Evolutionary conservation across 2,113 vertebrate species (phyloP).

Genomic region (Coptodon bakossiorum): DNA sequence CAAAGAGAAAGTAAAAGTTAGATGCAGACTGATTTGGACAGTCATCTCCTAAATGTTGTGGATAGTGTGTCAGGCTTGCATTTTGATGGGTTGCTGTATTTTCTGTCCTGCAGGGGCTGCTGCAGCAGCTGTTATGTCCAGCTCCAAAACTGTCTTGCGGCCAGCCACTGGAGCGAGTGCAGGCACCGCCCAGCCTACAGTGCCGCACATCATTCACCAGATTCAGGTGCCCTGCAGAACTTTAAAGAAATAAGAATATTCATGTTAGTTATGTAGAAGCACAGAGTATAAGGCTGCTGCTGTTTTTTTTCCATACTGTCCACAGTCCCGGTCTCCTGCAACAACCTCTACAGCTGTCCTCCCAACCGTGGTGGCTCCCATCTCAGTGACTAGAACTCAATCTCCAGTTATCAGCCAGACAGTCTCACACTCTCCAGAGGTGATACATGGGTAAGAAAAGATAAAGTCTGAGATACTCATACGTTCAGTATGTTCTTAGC

Average conservation of each 20-base stretch:
- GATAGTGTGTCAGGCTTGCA: neutral
- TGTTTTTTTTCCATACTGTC: neutral
- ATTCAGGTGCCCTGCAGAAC: slow-evolving; percentile 77
- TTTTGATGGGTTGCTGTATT: neutral
- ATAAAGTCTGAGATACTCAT: neutral
- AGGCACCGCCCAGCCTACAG: slow-evolving; percentile 82
- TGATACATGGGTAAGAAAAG: slow-evolving; percentile 80
- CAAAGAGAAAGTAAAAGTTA: neutral
- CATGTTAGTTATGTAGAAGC: neutral
- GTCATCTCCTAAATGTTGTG: neutral
- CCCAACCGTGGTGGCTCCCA: slow-evolving; percentile 91
- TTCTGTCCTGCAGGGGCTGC: slow-evolving; percentile 78
- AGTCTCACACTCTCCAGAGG: slow-evolving; percentile 85
- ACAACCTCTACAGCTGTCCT: slow-evolving; percentile 89
- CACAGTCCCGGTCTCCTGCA: slow-evolving; percentile 86
- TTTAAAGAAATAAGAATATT: neutral
- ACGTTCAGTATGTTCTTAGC: neutral
- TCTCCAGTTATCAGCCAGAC: slow-evolving; percentile 90
- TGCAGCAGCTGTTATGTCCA: slow-evolving; percentile 96
- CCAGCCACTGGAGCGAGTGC: slow-evolving; percentile 83
- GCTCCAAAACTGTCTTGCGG: slow-evolving; percentile 91
- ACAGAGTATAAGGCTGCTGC: neutral
- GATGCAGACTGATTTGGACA: neutral
- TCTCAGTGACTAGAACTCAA: slow-evolving; percentile 89
- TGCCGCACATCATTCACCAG: slow-evolving; percentile 95